Percentiles rank a stretch among this genome's conserved stretches.
Conservation (phyloP, 2,113 vertebrate species). For the Opisthocomus hoazin region DNA sequence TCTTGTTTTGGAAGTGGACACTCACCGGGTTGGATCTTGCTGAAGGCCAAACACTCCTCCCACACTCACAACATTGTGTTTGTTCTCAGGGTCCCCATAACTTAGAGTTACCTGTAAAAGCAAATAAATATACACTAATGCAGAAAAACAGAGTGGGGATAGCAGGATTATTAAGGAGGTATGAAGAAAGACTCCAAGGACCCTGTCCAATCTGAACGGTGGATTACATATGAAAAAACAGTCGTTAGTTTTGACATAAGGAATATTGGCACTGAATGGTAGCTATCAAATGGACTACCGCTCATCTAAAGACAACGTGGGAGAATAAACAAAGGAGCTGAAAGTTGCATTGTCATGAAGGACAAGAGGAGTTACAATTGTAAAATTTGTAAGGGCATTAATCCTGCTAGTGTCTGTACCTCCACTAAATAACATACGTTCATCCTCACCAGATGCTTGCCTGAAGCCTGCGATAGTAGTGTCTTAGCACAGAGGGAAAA, state of each 20-base stretch:
- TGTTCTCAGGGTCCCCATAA: conserved; percentile 92
- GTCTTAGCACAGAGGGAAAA: background rate
- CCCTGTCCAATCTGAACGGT: background rate
- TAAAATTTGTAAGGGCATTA: background rate
- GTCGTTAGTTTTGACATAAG: background rate
- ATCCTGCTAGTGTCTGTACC: background rate
- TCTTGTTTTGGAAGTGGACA: background rate
- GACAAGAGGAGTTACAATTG: background rate
- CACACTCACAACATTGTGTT: conserved; percentile 85
- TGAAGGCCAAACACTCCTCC: conserved; percentile 81
- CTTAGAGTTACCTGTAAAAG: conserved; percentile 90
- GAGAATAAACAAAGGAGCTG: background rate
- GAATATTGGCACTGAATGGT: background rate
- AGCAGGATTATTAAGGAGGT: background rate
- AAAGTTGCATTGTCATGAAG: background rate
- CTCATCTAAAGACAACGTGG: background rate
- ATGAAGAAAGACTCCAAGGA: background rate
- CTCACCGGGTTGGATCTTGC: conserved; percentile 91
- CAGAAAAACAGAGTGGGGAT: background rate
- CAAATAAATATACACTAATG: background rate
- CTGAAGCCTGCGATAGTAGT: background rate
- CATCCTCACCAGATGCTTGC: background rate
- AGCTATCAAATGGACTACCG: background rate
- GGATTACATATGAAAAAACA: background rate
- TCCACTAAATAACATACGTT: background rate